Conservation (phyloP, 1,140 invertebrate genomes). For the Halesus radiatus region DNA sequence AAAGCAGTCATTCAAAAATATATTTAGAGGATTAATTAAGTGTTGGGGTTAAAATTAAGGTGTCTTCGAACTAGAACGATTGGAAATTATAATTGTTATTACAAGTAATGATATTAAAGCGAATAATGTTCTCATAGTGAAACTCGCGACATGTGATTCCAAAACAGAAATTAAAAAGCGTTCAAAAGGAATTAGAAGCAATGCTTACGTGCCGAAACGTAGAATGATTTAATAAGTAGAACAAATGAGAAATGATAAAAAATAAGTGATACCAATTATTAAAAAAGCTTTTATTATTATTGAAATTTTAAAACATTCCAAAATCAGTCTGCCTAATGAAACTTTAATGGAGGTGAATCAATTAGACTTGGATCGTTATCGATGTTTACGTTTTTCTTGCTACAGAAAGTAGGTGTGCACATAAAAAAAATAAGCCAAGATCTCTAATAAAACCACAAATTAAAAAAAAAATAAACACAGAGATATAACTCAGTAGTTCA, state of each 20-base stretch:
- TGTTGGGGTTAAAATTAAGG: constrained; percentile 15
- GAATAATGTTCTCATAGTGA: not conserved
- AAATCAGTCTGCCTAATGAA: no score
- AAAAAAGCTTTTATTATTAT: no score
- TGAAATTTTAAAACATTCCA: no score
- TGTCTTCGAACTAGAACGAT: constrained; percentile 4
- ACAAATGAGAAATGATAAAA: not conserved
- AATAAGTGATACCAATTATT: no score
- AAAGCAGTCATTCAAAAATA: constrained; percentile 23
- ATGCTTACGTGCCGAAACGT: not conserved
- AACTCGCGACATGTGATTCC: not conserved
- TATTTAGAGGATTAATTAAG: not conserved
- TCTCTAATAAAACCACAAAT: no score
- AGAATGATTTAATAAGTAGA: constrained; percentile 1
- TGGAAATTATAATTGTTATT: constrained; percentile 17
- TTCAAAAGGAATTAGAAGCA: not conserved
- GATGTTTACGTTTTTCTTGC: no score
- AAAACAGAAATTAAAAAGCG: not conserved
- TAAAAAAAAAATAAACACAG: no score
- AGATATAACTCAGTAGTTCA: no score
- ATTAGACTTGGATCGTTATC: no score
- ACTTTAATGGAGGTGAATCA: no score
- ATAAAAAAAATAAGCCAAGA: no score
- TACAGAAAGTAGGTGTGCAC: no score
- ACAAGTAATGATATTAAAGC: not conserved